Conservation (phyloP, 2,888 invertebrate genomes). For the Synanthedon formicaeformis region DNA sequence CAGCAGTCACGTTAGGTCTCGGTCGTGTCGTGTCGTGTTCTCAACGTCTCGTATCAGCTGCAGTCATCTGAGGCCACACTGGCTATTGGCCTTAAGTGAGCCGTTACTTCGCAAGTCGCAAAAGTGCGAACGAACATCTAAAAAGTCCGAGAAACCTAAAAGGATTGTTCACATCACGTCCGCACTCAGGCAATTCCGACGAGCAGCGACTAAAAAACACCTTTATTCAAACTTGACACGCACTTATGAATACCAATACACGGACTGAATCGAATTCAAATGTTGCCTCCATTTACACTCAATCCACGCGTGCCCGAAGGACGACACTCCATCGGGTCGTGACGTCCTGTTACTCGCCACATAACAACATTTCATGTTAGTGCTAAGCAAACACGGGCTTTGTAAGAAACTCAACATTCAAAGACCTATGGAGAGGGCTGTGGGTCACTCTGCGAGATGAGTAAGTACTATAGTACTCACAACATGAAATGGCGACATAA, state of each 20-base stretch:
- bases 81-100: no score
- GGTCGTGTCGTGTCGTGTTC: neutral
- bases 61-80: no score
- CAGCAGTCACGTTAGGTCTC: no score
- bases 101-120: no score
- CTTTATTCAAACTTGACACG: conserved; percentile 37
- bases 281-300: neutral
- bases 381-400: no score
- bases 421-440: no score
- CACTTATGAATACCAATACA: conserved; percentile 51
- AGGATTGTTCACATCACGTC: conserved; percentile 50
- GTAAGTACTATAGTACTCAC: no score
- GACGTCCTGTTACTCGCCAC: conserved; percentile 19
- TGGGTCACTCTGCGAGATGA: no score
- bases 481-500: no score
- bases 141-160: neutral
- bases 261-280: conserved; percentile 2
- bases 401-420: no score
- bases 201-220: conserved; percentile 51
- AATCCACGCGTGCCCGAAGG: conserved; percentile 9
- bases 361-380: no score
- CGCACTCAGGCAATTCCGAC: conserved; percentile 47
- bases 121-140: no score
- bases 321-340: conserved; percentile 21
- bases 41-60: neutral